These are phyloP conservation scores for Semicossyphus pulcher DNA, from an alignment of 2,113 vertebrate species.

Conservation along the genomic window DNA sequence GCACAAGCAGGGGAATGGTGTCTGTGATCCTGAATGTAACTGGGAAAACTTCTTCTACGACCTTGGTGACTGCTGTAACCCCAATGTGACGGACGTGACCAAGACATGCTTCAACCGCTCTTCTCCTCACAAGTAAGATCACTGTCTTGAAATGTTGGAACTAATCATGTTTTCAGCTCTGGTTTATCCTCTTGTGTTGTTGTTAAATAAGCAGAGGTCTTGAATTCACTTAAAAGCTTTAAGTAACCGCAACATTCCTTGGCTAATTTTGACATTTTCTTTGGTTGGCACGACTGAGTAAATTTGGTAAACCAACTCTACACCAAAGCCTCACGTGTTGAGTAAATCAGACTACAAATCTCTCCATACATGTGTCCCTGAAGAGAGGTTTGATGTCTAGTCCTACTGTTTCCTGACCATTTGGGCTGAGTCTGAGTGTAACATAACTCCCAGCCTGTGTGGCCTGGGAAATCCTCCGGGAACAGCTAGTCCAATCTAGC, in stretches of 20 bases:
- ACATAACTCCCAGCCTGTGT: constrained; percentile 75
- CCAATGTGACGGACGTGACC: constrained; percentile 96
- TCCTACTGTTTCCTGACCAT: constrained; percentile 72
- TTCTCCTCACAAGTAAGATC: constrained; percentile 93
- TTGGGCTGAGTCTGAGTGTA: constrained; percentile 67
- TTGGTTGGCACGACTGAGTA: constrained; percentile 39
- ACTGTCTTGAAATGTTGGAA: constrained; percentile 15
- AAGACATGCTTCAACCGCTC: constrained; percentile 97
- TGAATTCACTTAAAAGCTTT: constrained; percentile 30
- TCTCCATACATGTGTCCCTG: constrained; percentile 58
- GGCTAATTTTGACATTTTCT: constrained; percentile 41
- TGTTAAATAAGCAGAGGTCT: constrained; percentile 16
- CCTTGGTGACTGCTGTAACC: constrained; percentile 95
- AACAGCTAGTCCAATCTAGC: constrained; percentile 73
- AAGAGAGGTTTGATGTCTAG: constrained; percentile 54
- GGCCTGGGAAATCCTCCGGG: constrained; percentile 72
- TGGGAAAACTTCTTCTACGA: constrained; percentile 92
- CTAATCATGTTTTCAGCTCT: constrained; percentile 17
- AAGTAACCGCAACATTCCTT: constrained; percentile 22
- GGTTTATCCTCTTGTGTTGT: constrained; percentile 10
- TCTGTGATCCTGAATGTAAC: constrained; percentile 97
- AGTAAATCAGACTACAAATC: constrained; percentile 64
- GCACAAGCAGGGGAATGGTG: constrained; percentile 90
- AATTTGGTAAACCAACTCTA: constrained; percentile 47
- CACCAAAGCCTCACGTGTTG: constrained; percentile 34